Evolutionary conservation across 2,797 vertebrate species (phyloP).

Genomic region (Syndactyla subalaris): DNA sequence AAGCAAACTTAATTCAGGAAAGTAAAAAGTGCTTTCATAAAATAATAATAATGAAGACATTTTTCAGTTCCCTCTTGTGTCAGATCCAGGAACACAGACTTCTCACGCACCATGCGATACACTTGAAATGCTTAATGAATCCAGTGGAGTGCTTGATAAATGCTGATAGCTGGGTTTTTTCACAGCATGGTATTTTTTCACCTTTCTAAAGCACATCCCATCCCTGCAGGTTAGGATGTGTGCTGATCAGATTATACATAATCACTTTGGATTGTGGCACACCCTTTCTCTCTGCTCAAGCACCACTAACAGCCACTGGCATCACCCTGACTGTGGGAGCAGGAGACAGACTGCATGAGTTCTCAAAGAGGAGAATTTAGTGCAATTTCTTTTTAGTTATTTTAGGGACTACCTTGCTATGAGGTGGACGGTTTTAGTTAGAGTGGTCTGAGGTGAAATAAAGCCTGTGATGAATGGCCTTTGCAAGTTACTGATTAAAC

Average conservation of each 20-base stretch:
- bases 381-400: not conserved
- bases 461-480: not conserved
- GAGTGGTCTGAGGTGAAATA: not conserved
- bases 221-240: not conserved
- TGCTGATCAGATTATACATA: not conserved
- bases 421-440: not conserved
- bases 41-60: slow-evolving; percentile 15
- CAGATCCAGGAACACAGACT: not conserved
- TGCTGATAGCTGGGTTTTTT: not conserved
- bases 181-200: not conserved
- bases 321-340: not conserved
- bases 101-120: not conserved
- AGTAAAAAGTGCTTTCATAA: slow-evolving; percentile 13
- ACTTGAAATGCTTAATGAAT: slow-evolving; percentile 30
- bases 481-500: not conserved
- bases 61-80: slow-evolving; percentile 31
- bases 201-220: not conserved
- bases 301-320: not conserved
- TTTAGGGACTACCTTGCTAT: not conserved
- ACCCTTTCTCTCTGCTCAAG: not conserved
- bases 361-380: not conserved
- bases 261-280: not conserved
- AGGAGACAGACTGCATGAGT: not conserved
- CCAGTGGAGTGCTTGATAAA: slow-evolving; percentile 14
- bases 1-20: not conserved